phyloP scores from a whole-genome alignment of 2,888 invertebrate genomes.

The Germaria angustata region DNA sequence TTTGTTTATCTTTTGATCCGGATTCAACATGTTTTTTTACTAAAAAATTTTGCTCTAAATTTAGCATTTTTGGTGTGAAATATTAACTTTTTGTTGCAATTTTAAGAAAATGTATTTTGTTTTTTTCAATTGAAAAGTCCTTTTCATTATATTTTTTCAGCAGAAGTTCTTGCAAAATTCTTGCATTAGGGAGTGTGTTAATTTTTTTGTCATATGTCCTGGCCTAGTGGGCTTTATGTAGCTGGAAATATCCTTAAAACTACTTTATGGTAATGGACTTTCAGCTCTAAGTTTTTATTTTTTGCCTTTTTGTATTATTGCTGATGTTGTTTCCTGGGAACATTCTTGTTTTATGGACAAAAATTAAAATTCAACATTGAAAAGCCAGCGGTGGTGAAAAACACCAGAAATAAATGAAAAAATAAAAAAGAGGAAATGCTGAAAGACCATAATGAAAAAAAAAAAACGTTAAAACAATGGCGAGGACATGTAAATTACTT shows the following conservation, averaged over 20 bases:
- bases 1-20: background rate
- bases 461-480: conserved; percentile 59
- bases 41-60: background rate
- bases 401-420: background rate
- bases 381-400: conserved; percentile 38
- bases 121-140: background rate
- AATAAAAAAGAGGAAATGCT: conserved; percentile 7
- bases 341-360: conserved; percentile 46
- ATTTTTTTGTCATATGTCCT: conserved; percentile 7
- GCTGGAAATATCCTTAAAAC: conserved; percentile 29
- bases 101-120: background rate
- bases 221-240: conserved; percentile 51
- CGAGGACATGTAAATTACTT: conserved; percentile 68
- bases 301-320: background rate
- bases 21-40: background rate
- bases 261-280: conserved; percentile 50
- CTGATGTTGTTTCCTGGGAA: conserved; percentile 36
- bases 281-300: background rate
- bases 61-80: background rate
- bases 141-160: conserved; percentile 4
- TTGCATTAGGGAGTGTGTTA: background rate
- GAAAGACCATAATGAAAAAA: conserved; percentile 10
- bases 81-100: background rate
- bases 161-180: background rate
- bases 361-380: conserved; percentile 65